Evolutionary conservation across 1,140 invertebrate genomes (phyloP).

Genomic region (Anagrus nilaparvatae): DNA sequence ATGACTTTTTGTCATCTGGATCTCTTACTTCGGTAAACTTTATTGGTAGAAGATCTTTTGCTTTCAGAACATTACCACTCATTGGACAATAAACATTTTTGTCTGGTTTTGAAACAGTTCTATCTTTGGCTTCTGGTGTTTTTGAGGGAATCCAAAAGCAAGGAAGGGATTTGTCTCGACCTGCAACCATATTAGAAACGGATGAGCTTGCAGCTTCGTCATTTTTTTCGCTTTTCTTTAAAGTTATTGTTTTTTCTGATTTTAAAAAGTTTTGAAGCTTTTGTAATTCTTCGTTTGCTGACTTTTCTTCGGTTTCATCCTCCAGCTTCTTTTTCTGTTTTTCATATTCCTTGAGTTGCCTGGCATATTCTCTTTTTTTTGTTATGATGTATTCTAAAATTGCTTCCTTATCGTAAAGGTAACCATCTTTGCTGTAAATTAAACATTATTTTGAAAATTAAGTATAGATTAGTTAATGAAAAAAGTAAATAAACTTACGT

Average conservation of each 20-base stretch:
- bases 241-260: conserved; percentile 60
- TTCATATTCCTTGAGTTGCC: conserved; percentile 89
- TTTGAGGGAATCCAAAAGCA: conserved; percentile 97
- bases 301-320: conserved; percentile 51
- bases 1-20: conserved; percentile 68
- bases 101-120: conserved; percentile 75
- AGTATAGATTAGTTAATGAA: too few species aligned
- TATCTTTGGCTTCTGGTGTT: conserved; percentile 72
- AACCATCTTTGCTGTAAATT: conserved; percentile 73
- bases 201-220: conserved; percentile 33
- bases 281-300: conserved; percentile 58
- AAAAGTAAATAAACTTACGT: conserved; percentile 54
- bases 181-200: conserved; percentile 66
- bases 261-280: conserved; percentile 70
- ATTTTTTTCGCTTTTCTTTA: conserved; percentile 14
- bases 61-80: conserved; percentile 76
- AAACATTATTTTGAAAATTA: neutral
- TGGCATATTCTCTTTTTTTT: conserved; percentile 86
- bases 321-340: conserved; percentile 72
- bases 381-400: conserved; percentile 92
- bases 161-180: conserved; percentile 65
- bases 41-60: conserved; percentile 88
- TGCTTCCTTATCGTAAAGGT: conserved; percentile 94
- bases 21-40: conserved; percentile 89
- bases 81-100: conserved; percentile 89